Evolutionary conservation across 2,888 invertebrate genomes (phyloP), one percentile per base, ranked within the genome.

Genomic region (Caenorhabditis uteleia): DNA sequence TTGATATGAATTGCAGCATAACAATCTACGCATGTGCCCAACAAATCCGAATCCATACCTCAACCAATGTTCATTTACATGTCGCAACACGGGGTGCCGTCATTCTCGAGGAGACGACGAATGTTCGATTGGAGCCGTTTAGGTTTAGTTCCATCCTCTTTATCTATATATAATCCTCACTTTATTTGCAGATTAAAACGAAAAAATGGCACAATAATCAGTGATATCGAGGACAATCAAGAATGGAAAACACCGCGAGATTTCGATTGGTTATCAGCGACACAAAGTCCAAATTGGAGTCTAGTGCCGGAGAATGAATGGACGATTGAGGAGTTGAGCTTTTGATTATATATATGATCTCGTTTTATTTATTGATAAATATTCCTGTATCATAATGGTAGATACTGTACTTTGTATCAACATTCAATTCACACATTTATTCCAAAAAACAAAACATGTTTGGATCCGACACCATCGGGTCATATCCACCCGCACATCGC

Each of bases 11-110:
- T 49, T 61, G 7, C 36, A 73, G 70, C 25, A 36, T 68, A 2
- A 36, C 36, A n/a, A 48, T 75, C 3, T 68, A 50, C 39, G 72
- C 64, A 5, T 50, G 59, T 8, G 70, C 70, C 10, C 75, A 75
- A 36, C 75, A 75, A 54, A 58, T 75, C 20, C 70, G 75, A 25
- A 65, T 75, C 21, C 75, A 75, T 42, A 70, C 65, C n/a, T 72
- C 68, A 12, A 21, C 39, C 25, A 49, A 61, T 20, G 14, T 68
- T 3, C 40, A 61, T 33, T 27, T 75, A 6, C 66, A 65, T 21
- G 69, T 75, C 1, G 57, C 55, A 8, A 70, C 70, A 7, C 51
- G 55, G 14, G 75, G 72, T 23, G 70, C 72, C 21, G 61, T 75
- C 8, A 69, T 75, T 21, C 26, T 75, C 10, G 75, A 75, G 42